Evolutionary conservation across 2,888 invertebrate species (phyloP), one percentile per base, ranked within the genome.

Genomic region (Rhingia campestris): DNA sequence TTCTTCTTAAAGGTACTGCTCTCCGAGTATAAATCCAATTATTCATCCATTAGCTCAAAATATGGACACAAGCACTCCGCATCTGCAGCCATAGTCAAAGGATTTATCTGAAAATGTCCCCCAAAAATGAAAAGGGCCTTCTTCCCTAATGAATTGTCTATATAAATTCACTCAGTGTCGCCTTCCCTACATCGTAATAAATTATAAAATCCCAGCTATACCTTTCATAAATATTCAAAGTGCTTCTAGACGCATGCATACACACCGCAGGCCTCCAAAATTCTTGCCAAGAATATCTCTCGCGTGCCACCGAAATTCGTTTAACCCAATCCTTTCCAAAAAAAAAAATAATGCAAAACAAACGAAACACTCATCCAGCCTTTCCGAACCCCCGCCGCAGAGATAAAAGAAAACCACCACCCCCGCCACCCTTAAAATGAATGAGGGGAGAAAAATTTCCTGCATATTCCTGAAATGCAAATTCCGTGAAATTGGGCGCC

Each of bases 381-480:
- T 22, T 22, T 22, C 22, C 22, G 22, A 22, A 1, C 22, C 22
- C 22, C 22, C 22, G 22, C 22, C 22, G 2, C 35, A n/a, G 14
- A 56, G 22, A 30, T 33, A 41, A 30, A 39, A n/a, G 41, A 22
- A 58, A 58, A 22, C 22, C 22, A 22, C 22, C 22, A 22, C 22
- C 9, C 9, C 4, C 12, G 6, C 43, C 43, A 43, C 12, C 22
- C 22, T 2, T 22, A 41, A 58, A 41, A 58, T n/a, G n/a, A n/a
- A n/a, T 39, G 9, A 4, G n/a, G 45, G 33, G 4, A 1, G 33
- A 45, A 61, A 35, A 35, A 2, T 12, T 22, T 9, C 39, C 30
- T 0, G 37, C 37, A 56, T 54, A 54, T 45, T 33, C 43, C 12
- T 9, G 12, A 61, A 45, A 45, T 61, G 59, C 33, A 61, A 61